These are phyloP conservation scores for Hystrix brachyura DNA, from an alignment of 2,113 vertebrate genomes.

Conservation along the genomic window DNA sequence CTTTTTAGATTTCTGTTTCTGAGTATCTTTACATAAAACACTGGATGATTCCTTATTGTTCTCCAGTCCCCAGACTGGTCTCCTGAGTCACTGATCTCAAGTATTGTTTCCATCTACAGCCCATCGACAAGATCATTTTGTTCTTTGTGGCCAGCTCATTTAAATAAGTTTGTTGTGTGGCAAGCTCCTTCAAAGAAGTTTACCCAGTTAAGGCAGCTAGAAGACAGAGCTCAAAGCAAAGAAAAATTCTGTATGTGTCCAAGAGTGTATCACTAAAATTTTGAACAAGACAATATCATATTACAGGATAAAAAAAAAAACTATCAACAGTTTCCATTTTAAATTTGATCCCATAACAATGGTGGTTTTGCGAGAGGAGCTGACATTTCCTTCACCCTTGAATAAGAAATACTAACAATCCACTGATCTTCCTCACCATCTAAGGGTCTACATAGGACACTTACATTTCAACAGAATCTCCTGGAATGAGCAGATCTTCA, in stretches of 20 bases:
- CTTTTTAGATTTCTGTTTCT: not conserved
- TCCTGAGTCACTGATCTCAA: not conserved
- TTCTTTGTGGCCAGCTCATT: not conserved
- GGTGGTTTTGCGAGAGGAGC: not conserved
- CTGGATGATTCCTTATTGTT: not conserved
- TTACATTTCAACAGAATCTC: not conserved
- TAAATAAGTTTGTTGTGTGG: not conserved
- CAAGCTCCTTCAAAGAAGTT: not conserved
- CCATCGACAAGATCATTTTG: not conserved
- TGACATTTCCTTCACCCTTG: not conserved
- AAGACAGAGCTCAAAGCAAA: not conserved
- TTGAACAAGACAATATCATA: not conserved
- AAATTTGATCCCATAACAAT: not conserved
- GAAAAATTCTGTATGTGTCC: not conserved
- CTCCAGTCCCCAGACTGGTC: not conserved
- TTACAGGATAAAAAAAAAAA: not conserved
- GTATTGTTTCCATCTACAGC: not conserved
- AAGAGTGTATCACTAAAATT: not conserved
- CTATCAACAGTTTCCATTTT: not conserved
- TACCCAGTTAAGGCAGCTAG: not conserved
- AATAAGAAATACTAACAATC: slow-evolving; percentile 11
- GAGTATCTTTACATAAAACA: not conserved
- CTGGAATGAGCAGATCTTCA: not conserved
- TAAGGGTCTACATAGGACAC: not conserved
- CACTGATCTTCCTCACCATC: not conserved